These are phyloP conservation scores for Leptopilina drosophilae DNA, from an alignment of 2,888 invertebrate species.

Conservation along the genomic window DNA sequence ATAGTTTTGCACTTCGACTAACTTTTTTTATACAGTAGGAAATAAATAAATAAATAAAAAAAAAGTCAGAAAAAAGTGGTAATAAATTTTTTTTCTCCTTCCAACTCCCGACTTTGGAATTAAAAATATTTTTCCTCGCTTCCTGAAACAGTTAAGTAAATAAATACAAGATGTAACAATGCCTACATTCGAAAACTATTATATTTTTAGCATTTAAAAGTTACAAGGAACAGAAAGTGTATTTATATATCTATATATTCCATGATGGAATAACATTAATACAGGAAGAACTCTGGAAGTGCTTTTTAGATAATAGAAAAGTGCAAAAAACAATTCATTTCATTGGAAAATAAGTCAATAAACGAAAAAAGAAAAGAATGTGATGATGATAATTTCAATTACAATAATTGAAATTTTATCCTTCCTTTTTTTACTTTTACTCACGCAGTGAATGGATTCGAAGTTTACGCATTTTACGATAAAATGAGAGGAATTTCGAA, in stretches of 20 bases:
- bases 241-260: not conserved
- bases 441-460: too few relatives aligned
- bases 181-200: conserved; percentile 24
- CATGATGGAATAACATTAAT: conserved; percentile 1
- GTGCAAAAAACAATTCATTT: too few relatives aligned
- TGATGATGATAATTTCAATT: too few relatives aligned
- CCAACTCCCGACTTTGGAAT: not conserved
- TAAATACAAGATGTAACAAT: conserved; percentile 5
- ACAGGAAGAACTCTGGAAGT: not conserved
- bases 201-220: conserved; percentile 7
- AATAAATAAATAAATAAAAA: not conserved
- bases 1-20: not conserved
- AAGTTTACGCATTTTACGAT: too few relatives aligned
- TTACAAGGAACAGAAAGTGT: conserved; percentile 24
- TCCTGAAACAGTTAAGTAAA: conserved; percentile 17
- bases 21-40: too few relatives aligned
- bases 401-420: too few relatives aligned
- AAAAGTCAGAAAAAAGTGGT: not conserved
- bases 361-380: too few relatives aligned
- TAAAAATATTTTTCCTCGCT: not conserved
- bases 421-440: too few relatives aligned
- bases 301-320: not conserved
- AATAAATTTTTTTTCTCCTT: not conserved
- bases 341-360: too few relatives aligned
- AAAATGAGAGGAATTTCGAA: too few relatives aligned